Evolutionary conservation across 2,888 invertebrate species (phyloP).

Genomic region (Acanthosoma haemorrhoidale): DNA sequence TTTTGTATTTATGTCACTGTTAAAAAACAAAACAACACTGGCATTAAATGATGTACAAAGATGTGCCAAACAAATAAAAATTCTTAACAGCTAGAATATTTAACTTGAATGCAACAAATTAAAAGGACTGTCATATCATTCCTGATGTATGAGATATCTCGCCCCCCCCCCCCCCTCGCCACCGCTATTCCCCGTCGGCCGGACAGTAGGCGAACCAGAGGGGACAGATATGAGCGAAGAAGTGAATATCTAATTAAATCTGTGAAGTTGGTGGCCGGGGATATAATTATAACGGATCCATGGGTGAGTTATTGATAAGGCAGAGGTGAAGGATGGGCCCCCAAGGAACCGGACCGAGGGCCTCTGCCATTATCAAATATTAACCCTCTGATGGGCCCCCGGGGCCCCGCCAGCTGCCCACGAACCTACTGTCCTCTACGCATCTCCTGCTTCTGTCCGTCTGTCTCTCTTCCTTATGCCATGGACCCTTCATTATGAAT

Average conservation of each 20-base stretch:
- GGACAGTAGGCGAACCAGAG: neutral
- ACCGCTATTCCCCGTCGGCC: too few relatives aligned
- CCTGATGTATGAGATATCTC: too few relatives aligned
- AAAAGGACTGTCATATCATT: too few relatives aligned
- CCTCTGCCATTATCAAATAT: constrained; percentile 12
- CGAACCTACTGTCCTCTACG: too few relatives aligned
- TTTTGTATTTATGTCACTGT: too few relatives aligned
- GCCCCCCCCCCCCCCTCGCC: too few relatives aligned
- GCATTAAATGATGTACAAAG: too few relatives aligned
- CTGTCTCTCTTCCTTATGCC: neutral
- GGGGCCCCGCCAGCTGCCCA: neutral
- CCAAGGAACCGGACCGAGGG: neutral
- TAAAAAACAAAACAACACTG: too few relatives aligned
- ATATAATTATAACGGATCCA: constrained; percentile 16
- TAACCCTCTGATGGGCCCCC: constrained; percentile 13
- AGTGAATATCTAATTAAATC: constrained; percentile 20
- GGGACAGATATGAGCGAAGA: neutral
- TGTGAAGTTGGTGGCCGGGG: neutral
- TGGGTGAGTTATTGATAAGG: constrained; percentile 14
- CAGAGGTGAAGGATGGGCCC: neutral
- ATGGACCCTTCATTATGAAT: too few relatives aligned
- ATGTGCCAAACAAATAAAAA: too few relatives aligned
- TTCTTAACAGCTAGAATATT: too few relatives aligned
- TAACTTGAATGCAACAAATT: too few relatives aligned
- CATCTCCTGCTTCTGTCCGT: neutral